Base-by-base conservation (phyloP, 2,797 vertebrate genomes). In the Chrosomus eos region DNA sequence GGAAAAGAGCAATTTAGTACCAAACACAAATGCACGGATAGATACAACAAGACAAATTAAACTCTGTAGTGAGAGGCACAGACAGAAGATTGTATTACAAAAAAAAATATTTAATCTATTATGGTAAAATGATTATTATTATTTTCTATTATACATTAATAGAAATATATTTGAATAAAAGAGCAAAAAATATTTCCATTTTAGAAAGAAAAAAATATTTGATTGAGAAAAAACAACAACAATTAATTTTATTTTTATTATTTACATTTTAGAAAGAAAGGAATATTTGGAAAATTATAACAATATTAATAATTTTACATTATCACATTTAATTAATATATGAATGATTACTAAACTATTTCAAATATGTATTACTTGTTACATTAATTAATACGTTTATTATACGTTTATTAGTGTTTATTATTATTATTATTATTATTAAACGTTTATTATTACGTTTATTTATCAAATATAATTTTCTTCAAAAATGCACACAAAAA, bases 1-100 rank as follows among this genome's bases (percentile, higher is more conserved):
- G 18, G 48, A 64, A 58, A 40, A 48, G 66, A 53, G 3, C 55
- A 58, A 76, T 33, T 60, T 60, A 28, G 14, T 28, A 23, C 16
- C 38, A 85, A 68, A 64, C n/a, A 66, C 23, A 74, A 33, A 67
- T 16, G 19, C 45, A 85, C 45, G 5, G 38, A 51, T 33, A 21
- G 5, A 23, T 23, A 80, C 21, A 45, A 45, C 5, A 33, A 45
- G 31, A 78, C 74, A 48, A 48, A 48, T 53, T 26, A 26, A 38
- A 53, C 38, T 38, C 73, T 33, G 45, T 23, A 19, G 70, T 16
- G 3, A 72, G 7, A 1, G 40, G 14, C 40, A 45, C 5, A 28
- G 40, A 45, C 3, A 72, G 19, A 45, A 19, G n/a, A 16, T 28
- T 28, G 45, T n/a, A 43, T 72, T 26, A 16, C 7, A 55, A 55